Evolutionary conservation across 2,888 invertebrate genomes (phyloP).

Genomic region (Melinaea marsaeus): DNA sequence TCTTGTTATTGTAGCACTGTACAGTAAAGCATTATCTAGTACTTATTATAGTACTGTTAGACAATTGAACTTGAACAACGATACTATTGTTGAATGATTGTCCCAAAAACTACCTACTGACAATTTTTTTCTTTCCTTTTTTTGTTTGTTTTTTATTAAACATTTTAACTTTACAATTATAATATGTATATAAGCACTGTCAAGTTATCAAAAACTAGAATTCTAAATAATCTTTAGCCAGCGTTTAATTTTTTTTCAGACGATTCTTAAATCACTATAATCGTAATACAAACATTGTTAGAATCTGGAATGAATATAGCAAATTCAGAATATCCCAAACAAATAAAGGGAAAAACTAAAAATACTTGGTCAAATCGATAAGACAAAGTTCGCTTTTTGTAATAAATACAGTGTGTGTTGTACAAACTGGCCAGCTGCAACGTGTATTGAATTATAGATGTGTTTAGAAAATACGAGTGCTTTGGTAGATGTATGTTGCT

Average conservation of each 20-base stretch:
- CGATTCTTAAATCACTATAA: constrained; percentile 41
- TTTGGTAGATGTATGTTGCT: constrained; percentile 28
- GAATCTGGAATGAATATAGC: constrained; percentile 69
- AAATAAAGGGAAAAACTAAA: constrained; percentile 40
- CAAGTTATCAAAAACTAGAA: too few relatives aligned
- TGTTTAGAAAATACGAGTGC: constrained; percentile 47
- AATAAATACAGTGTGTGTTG: constrained; percentile 40
- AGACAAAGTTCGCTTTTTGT: constrained; percentile 35
- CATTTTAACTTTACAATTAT: too few relatives aligned
- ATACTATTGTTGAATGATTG: too few relatives aligned
- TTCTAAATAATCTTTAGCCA: too few relatives aligned
- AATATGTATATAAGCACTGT: too few relatives aligned
- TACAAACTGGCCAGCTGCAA: constrained; percentile 45
- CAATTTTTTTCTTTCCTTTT: too few relatives aligned
- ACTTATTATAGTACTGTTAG: background rate
- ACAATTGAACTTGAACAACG: too few relatives aligned
- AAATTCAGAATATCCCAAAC: constrained; percentile 45
- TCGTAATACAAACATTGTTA: constrained; percentile 68
- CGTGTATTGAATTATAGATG: constrained; percentile 48
- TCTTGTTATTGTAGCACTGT: constrained; percentile 48
- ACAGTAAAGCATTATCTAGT: constrained; percentile 13
- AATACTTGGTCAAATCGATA: constrained; percentile 36
- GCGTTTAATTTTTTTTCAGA: constrained; percentile 38
- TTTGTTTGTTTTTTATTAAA: too few relatives aligned
- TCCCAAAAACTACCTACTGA: too few relatives aligned